Percentiles rank a stretch among this genome's conserved stretches.
phyloP scores from a whole-genome alignment of 30 jellyfish, hydroid and myxozoan genomes.

The Nemopilema nomurai region DNA sequence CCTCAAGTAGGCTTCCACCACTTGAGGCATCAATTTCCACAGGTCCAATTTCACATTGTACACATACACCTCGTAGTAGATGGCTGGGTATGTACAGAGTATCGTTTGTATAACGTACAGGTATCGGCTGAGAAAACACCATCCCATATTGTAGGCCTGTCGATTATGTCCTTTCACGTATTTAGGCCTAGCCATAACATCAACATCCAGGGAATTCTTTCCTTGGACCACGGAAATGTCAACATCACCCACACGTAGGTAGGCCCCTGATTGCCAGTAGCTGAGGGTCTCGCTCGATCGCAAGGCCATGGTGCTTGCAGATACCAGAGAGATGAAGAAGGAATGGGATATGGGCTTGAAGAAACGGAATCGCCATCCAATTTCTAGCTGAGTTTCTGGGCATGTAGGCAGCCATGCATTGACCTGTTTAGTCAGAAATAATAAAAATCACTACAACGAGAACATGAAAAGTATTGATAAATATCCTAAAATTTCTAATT shows the following conservation, averaged over 20 bases:
- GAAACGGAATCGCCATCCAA: conserved; percentile 95
- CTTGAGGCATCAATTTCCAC: conserved; percentile 75
- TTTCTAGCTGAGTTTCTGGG: conserved; percentile 91
- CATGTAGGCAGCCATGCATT: conserved; percentile 99
- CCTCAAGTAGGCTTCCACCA: conserved; percentile 73
- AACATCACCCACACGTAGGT: conserved; percentile 91
- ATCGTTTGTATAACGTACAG: conserved; percentile 75
- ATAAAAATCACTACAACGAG: not conserved
- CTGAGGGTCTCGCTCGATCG: conserved; percentile 81
- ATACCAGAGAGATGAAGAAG: conserved; percentile 73
- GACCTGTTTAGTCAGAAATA: conserved; percentile 50
- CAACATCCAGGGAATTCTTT: conserved; percentile 58
- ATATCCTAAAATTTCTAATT: too few relatives aligned
- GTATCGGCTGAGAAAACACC: conserved; percentile 88
- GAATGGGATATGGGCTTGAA: conserved; percentile 79
- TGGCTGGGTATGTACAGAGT: conserved; percentile 78
- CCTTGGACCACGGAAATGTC: conserved; percentile 85
- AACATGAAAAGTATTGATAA: too few relatives aligned
- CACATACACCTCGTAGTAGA: conserved; percentile 75
- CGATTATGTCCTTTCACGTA: conserved; percentile 70
- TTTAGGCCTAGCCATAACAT: conserved; percentile 89
- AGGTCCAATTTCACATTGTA: conserved; percentile 42
- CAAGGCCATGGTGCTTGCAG: conserved; percentile 85
- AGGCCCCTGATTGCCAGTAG: conserved; percentile 97
- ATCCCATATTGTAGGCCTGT: conserved; percentile 92